phyloP scores from a whole-genome alignment of 2,888 invertebrate genomes.

The Anthophora plumipes region DNA sequence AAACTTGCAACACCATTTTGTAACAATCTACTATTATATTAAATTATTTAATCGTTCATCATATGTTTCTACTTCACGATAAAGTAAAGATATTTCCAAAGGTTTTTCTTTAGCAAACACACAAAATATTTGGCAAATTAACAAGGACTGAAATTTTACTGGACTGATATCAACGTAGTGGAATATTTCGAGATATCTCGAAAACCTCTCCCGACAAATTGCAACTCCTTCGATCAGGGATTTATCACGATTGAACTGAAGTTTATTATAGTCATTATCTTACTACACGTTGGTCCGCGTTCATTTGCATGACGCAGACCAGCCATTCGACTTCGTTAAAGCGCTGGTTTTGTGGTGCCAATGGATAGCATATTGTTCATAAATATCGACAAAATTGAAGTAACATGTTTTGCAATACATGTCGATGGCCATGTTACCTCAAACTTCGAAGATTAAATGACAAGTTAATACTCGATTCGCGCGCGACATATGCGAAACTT shows the following conservation, averaged over 20 bases:
- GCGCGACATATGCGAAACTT: conserved; percentile 7
- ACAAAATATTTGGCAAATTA: neutral
- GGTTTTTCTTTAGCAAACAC: neutral
- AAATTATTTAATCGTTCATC: too few species aligned
- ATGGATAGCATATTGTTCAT: conserved; percentile 38
- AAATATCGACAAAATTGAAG: conserved; percentile 45
- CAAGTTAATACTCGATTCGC: conserved; percentile 27
- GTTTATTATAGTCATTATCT: conserved; percentile 59
- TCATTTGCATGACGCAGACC: conserved; percentile 44
- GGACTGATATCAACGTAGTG: neutral
- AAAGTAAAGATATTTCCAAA: neutral
- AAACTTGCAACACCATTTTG: too few species aligned
- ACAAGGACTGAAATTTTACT: neutral
- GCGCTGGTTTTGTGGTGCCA: neutral
- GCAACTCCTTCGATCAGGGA: conserved; percentile 25
- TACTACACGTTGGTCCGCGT: conserved; percentile 32
- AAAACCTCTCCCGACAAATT: conserved; percentile 30
- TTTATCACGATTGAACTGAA: conserved; percentile 55
- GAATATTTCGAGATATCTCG: neutral
- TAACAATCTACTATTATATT: too few species aligned
- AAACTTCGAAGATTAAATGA: conserved; percentile 15
- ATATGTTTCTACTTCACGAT: too few species aligned
- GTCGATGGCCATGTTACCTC: neutral
- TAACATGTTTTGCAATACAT: conserved; percentile 12
- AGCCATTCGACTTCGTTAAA: conserved; percentile 40